Evolutionary conservation across 2,888 invertebrate species (phyloP), one percentile per base, ranked within the genome.

Genomic region (Nebria salina): DNA sequence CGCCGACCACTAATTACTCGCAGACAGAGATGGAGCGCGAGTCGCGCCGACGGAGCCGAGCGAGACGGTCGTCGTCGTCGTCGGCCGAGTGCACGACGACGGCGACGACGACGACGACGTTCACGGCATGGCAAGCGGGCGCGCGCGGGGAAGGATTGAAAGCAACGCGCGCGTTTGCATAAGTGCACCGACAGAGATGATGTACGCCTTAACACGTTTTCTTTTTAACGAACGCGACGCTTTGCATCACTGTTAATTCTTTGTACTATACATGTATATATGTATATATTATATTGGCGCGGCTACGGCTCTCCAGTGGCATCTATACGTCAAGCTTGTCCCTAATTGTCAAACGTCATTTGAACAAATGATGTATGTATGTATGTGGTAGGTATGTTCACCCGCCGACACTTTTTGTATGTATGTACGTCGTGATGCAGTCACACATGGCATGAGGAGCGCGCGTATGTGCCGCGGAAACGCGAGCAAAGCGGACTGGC

Each of bases 151-250:
- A 66, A 80, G 41, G 70, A 15, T 26, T 54, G 75, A 75, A 64
- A 65, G 65, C 70, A 78, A 84, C 87, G 87, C 87, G 87, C 87
- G 85, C 86, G 87, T 89, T 88, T 88, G 89, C 88, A 89, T 89
- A 88, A 88, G 87, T 88, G 88, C 89, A 85, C 84, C 83, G 88
- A 86, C 85, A 85, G 64, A 75, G 85, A 85, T 86, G 85, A 85
- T 85, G 85, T 85, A 85, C 85, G 87, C 86, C 82, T 82, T 85
- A 85, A 85, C 85, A 86, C 85, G 86, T 87, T 88, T 87, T 85
- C 84, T 85, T 84, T 85, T 84, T 84, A 90, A 91, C 90, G 90
- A 90, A 89, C 87, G 85, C 86, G 90, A 90, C 90, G 90, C 90
- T 90, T 87, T 86, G 85, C 88, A 89, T 90, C 89, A 90, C 20